A percentile compares a stretch with the other conserved stretches of the same genome.
Conservation (phyloP, 2,797 vertebrate species). For the Ispidina picta region DNA sequence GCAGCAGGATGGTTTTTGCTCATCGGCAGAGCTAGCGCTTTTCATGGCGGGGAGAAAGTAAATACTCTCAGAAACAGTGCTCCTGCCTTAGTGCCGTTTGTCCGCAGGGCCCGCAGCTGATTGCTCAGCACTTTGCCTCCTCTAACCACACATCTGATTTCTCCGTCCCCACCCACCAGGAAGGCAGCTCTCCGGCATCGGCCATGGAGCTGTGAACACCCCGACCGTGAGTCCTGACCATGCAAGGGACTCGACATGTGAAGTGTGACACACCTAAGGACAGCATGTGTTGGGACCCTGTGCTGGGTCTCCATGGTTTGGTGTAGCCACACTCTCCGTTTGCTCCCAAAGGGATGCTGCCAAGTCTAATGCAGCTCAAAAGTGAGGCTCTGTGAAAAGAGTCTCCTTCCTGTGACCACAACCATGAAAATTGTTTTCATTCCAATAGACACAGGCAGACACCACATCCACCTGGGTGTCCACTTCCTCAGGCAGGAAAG, state of each 20-base stretch:
- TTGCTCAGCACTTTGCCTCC: neutral
- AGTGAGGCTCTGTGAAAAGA: neutral
- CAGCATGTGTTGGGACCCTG: neutral
- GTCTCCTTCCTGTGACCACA: neutral
- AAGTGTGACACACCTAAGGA: neutral
- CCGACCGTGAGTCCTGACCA: neutral
- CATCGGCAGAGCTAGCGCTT: neutral
- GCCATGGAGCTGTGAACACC: accelerated
- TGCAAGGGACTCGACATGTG: neutral
- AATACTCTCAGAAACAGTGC: neutral
- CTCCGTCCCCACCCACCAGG: neutral
- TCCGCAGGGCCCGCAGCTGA: neutral
- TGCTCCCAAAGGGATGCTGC: neutral
- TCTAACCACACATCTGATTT: neutral
- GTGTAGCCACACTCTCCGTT: accelerated
- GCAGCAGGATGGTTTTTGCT: neutral
- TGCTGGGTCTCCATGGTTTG: accelerated
- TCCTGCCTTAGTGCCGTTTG: neutral
- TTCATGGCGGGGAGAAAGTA: neutral
- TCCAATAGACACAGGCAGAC: neutral
- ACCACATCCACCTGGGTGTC: accelerated
- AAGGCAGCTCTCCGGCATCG: neutral
- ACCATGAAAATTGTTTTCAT: neutral
- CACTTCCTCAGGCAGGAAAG: neutral
- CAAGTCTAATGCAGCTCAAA: neutral